A percentile compares a stretch with the other conserved stretches of the same genome.
Conservation (phyloP, 2,113 vertebrate species). For the Myotis davidii region DNA sequence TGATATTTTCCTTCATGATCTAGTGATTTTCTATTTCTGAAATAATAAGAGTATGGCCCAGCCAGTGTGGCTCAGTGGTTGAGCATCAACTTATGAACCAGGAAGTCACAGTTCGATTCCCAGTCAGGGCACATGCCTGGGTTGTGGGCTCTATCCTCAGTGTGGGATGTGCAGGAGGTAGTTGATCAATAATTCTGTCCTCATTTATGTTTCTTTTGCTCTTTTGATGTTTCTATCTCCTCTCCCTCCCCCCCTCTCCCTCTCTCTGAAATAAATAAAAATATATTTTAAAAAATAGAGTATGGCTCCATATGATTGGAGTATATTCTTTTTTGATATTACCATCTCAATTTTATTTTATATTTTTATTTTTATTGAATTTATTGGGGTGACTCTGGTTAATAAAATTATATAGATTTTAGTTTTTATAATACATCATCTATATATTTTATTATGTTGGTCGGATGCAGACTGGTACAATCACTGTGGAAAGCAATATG, state of each 20-base stretch:
- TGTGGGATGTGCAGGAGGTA: no score
- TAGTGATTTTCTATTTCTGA: not conserved
- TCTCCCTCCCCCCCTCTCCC: no score
- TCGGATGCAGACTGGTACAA: not conserved
- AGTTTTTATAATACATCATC: not conserved
- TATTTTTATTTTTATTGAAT: not conserved
- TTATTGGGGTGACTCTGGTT: not conserved
- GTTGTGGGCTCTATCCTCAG: no score
- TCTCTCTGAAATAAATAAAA: no score
- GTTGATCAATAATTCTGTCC: no score
- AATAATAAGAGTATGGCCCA: not conserved
- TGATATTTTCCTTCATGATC: not conserved
- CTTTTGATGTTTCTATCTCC: no score
- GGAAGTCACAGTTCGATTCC: no score
- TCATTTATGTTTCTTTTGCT: no score
- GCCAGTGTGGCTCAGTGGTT: no score
- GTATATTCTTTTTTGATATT: not conserved
- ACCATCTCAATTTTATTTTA: not conserved
- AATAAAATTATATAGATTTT: not conserved
- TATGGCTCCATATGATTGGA: not conserved
- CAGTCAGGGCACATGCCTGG: no score
- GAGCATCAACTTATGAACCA: no score
- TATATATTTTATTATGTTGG: not conserved
- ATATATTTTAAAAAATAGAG: not conserved
- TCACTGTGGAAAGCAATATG: not conserved